Conservation (phyloP, 2,888 invertebrate species). For the Drosophila macrospina region DNA sequence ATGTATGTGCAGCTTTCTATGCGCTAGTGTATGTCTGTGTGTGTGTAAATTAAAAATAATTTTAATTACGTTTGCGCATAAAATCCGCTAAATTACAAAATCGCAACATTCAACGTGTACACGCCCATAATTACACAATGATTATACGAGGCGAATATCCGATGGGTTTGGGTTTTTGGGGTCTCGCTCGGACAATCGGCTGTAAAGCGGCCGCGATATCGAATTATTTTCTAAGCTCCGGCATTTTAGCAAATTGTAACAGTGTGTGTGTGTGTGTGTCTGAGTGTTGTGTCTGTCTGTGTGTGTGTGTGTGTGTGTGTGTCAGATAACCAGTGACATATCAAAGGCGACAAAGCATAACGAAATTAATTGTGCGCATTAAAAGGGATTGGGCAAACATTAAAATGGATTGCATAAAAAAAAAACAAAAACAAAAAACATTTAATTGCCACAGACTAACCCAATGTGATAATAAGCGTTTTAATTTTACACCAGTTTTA, state of each 20-base stretch:
- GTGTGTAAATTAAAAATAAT: constrained; percentile 74
- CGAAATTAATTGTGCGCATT: constrained; percentile 80
- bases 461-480: constrained; percentile 70
- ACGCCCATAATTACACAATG: constrained; percentile 75
- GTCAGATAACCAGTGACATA: constrained; percentile 42
- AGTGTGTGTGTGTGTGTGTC: constrained; percentile 8
- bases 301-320: constrained; percentile 12
- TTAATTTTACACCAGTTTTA: constrained; percentile 54
- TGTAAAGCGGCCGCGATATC: constrained; percentile 40
- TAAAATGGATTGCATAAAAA: constrained; percentile 67
- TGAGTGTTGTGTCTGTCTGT: constrained; percentile 1
- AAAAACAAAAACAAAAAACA: too few relatives aligned
- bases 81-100: constrained; percentile 60
- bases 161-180: constrained; percentile 2
- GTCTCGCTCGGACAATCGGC: constrained; percentile 15
- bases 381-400: constrained; percentile 74
- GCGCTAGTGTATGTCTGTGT: constrained; percentile 35
- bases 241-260: constrained; percentile 70
- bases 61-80: constrained; percentile 73
- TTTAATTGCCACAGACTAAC: constrained; percentile 59
- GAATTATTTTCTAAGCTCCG: constrained; percentile 63
- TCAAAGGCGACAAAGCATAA: constrained; percentile 77
- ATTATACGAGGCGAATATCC: constrained; percentile 42
- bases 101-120: constrained; percentile 38
- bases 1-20: background rate